Evolutionary conservation across 2,888 invertebrate genomes (phyloP).

Genomic region (Schrankia costaestrigalis): DNA sequence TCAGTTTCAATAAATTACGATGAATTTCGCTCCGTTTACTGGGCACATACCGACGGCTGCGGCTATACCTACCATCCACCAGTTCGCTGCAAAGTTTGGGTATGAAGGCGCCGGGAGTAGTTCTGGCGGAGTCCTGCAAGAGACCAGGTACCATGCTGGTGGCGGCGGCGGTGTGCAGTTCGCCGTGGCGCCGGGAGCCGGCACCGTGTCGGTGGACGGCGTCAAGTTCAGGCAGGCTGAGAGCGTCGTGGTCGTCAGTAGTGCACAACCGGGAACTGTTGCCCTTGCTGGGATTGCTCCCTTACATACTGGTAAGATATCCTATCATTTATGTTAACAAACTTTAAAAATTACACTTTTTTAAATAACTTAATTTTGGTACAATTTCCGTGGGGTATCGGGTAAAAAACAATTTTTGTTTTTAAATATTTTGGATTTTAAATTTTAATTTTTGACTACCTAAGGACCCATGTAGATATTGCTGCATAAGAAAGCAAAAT

Average conservation of each 20-base stretch:
- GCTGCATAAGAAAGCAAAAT: no score
- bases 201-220: conserved; percentile 60
- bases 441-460: no score
- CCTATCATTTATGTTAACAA: background rate
- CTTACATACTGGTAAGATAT: conserved; percentile 58
- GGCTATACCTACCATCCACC: conserved; percentile 89
- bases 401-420: no score
- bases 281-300: conserved; percentile 64
- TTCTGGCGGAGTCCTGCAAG: conserved; percentile 59
- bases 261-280: conserved; percentile 75
- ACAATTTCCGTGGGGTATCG: no score
- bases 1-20: conserved; percentile 56
- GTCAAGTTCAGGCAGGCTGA: conserved; percentile 83
- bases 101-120: conserved; percentile 63
- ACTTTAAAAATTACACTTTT: no score
- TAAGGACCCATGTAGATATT: no score
- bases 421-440: no score
- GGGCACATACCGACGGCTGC: conserved; percentile 88
- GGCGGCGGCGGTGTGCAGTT: conserved; percentile 59
- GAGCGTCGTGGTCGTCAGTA: conserved; percentile 72
- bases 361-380: no score
- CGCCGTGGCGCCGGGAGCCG: conserved; percentile 51
- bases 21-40: conserved; percentile 94
- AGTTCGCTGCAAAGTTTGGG: conserved; percentile 88
- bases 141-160: conserved; percentile 61